A percentile compares a stretch with the other conserved stretches of the same genome.
These are phyloP conservation scores for Hucho hucho DNA, from an alignment of 2,113 vertebrate species.

Conservation along the genomic window DNA sequence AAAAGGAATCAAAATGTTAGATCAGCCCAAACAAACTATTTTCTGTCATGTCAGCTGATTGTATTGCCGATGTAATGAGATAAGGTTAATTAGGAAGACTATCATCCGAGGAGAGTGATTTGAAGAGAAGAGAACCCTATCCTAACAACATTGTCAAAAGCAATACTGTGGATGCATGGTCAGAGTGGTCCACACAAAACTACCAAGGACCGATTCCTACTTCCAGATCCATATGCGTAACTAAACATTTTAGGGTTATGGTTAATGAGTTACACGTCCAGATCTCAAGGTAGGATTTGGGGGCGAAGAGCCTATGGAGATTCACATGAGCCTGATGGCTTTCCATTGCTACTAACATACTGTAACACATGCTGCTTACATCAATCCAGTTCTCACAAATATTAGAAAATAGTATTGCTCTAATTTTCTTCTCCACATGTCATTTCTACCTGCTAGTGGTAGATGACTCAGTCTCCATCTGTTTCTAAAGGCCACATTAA, in stretches of 20 bases:
- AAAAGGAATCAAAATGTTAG: constrained; percentile 32
- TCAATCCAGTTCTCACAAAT: not conserved
- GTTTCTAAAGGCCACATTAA: constrained; percentile 44
- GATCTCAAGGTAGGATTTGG: too few relatives aligned
- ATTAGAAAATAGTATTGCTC: constrained; percentile 1
- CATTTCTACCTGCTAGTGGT: constrained; percentile 1
- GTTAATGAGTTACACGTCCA: too few relatives aligned
- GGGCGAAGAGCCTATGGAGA: not conserved
- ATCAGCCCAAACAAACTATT: not conserved
- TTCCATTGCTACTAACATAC: not conserved
- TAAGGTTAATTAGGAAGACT: constrained; percentile 19
- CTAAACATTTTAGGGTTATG: too few relatives aligned
- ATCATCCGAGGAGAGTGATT: not conserved
- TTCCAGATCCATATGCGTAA: too few relatives aligned
- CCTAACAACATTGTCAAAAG: not conserved
- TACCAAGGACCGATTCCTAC: too few relatives aligned
- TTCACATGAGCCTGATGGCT: not conserved
- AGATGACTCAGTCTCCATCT: constrained; percentile 41
- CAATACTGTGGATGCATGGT: too few relatives aligned
- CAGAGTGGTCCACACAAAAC: too few relatives aligned
- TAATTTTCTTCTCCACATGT: not conserved
- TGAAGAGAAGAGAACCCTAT: not conserved
- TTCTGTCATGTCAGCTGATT: constrained; percentile 9
- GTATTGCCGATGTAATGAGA: constrained; percentile 8
- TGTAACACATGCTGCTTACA: not conserved